phyloP scores from a whole-genome alignment of 2,888 invertebrate species.

The Himalopsyche tibetana region DNA sequence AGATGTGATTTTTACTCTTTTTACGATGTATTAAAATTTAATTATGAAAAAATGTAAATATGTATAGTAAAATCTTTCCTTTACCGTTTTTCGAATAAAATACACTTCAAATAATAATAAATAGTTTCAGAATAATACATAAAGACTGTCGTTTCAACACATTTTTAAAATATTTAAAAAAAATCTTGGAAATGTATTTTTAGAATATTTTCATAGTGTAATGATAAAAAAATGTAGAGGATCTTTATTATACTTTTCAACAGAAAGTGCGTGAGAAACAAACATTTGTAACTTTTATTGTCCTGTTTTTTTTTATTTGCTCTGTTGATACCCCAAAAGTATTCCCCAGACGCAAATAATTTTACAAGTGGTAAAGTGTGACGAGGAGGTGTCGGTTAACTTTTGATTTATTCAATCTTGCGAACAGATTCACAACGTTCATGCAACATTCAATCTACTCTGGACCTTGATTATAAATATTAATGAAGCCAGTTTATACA shows the following conservation, averaged over 20 bases:
- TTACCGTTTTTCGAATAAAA: too few species aligned
- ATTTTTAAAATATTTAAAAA: too few species aligned
- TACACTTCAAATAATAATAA: too few species aligned
- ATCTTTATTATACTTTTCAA: constrained; percentile 61
- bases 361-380: constrained; percentile 27
- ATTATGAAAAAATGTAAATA: too few species aligned
- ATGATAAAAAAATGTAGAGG: not conserved
- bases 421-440: not conserved
- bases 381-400: constrained; percentile 35
- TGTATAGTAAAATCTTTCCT: too few species aligned
- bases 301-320: constrained; percentile 57
- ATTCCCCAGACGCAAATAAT: constrained; percentile 36
- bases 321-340: constrained; percentile 46
- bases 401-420: constrained; percentile 50
- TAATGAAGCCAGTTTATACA: too few species aligned
- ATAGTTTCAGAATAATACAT: too few species aligned
- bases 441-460: not conserved
- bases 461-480: too few species aligned
- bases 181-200: too few species aligned
- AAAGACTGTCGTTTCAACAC: too few species aligned
- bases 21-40: too few species aligned
- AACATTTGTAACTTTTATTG: constrained; percentile 64
- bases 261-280: constrained; percentile 60
- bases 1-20: too few species aligned
- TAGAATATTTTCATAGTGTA: not conserved